A percentile compares a stretch with the other conserved stretches of the same genome.
Conservation (phyloP, 2,888 invertebrate species). For the Xanthorhoe spadicearia region DNA sequence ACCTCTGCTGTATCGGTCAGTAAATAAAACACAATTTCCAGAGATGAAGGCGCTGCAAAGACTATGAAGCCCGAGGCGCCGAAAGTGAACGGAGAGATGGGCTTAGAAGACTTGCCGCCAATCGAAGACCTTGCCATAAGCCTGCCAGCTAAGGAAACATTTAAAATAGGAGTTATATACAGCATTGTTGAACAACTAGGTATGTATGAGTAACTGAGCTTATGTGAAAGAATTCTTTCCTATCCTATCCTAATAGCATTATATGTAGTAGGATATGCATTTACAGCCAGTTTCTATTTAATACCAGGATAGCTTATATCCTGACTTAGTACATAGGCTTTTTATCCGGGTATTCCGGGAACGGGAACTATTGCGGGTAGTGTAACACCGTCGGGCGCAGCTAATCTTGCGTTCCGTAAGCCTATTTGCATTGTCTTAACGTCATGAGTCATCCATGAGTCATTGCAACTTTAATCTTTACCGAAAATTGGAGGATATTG, state of each 20-base stretch:
- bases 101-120: conserved; percentile 90
- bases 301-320: too few species aligned
- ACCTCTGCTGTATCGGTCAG: too few species aligned
- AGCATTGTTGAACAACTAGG: conserved; percentile 90
- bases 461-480: background rate
- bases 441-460: background rate
- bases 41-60: conserved; percentile 65
- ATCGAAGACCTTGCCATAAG: conserved; percentile 92
- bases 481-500: background rate
- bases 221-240: too few species aligned
- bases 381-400: too few species aligned
- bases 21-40: conserved; percentile 40
- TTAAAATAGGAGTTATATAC: conserved; percentile 89
- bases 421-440: too few species aligned
- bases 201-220: conserved; percentile 58
- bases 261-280: too few species aligned
- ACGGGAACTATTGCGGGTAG: too few species aligned
- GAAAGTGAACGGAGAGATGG: conserved; percentile 84
- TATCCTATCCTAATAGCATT: too few species aligned
- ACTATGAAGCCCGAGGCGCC: conserved; percentile 61
- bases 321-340: too few species aligned
- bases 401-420: too few species aligned
- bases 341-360: too few species aligned
- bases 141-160: conserved; percentile 90
- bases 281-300: too few species aligned